These are phyloP conservation scores for Archilochus colubris DNA, from an alignment of 2,113 vertebrate genomes.

Conservation along the genomic window DNA sequence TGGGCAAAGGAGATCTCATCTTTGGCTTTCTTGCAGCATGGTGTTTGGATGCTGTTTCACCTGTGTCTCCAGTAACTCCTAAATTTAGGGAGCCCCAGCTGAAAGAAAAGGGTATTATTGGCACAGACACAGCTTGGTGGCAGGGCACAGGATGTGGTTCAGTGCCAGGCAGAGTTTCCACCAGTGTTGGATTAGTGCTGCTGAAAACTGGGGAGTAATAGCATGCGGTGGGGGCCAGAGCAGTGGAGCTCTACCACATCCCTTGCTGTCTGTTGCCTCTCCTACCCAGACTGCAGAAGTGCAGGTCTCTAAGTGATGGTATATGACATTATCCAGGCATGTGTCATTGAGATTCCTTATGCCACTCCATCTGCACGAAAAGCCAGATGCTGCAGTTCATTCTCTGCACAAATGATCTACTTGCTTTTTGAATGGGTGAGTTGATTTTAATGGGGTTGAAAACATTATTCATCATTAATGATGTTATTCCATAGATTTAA, in stretches of 20 bases:
- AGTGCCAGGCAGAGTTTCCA: background rate
- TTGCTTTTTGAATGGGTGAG: background rate
- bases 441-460: background rate
- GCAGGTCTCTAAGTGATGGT: background rate
- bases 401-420: background rate
- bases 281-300: background rate
- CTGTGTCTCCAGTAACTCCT: background rate
- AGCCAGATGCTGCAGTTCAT: background rate
- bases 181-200: background rate
- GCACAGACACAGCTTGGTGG: background rate
- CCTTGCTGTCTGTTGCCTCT: background rate
- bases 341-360: background rate
- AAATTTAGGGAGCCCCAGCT: background rate
- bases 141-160: background rate
- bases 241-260: background rate
- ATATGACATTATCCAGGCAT: background rate
- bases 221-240: background rate
- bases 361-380: background rate
- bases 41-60: background rate
- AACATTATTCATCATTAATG: background rate
- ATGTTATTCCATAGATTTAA: background rate
- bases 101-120: background rate
- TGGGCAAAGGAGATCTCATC: background rate
- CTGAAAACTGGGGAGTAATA: background rate
- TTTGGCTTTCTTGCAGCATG: accelerated